phyloP scores from a whole-genome alignment of 2,113 vertebrate species.

The Scortum barcoo region DNA sequence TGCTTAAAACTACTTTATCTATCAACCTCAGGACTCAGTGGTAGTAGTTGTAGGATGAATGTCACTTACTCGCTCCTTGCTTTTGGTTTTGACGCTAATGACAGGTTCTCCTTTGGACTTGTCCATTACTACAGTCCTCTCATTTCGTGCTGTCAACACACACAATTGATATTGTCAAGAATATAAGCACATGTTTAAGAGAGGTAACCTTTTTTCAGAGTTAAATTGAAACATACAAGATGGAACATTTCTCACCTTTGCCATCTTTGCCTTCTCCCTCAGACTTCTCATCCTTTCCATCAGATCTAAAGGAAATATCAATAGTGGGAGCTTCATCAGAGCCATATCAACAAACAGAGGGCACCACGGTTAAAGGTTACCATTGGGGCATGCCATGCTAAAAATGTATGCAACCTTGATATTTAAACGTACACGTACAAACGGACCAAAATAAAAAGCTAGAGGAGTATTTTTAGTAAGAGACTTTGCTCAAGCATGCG shows the following conservation, averaged over 20 bases:
- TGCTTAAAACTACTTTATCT: neutral
- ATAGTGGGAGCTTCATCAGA: neutral
- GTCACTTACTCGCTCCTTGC: constrained; percentile 84
- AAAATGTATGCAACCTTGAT: neutral
- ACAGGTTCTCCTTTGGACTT: constrained; percentile 98
- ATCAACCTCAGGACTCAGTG: neutral
- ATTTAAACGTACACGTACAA: neutral
- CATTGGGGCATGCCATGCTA: neutral
- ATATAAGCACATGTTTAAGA: neutral
- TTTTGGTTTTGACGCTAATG: constrained; percentile 94
- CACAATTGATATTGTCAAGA: neutral
- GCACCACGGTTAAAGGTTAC: neutral
- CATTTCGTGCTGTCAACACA: constrained; percentile 80
- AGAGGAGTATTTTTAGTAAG: neutral
- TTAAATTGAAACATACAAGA: neutral
- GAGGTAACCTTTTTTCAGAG: neutral
- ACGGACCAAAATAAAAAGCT: neutral
- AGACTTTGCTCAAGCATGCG: neutral
- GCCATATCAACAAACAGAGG: neutral
- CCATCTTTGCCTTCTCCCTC: constrained; percentile 90
- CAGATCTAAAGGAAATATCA: constrained; percentile 67
- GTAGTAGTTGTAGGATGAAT: no score
- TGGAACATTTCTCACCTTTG: constrained; percentile 75
- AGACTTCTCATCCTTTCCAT: constrained; percentile 88
- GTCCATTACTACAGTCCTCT: constrained; percentile 97